Conservation (phyloP, 2,888 invertebrate species). For the Hartigia nigra region DNA sequence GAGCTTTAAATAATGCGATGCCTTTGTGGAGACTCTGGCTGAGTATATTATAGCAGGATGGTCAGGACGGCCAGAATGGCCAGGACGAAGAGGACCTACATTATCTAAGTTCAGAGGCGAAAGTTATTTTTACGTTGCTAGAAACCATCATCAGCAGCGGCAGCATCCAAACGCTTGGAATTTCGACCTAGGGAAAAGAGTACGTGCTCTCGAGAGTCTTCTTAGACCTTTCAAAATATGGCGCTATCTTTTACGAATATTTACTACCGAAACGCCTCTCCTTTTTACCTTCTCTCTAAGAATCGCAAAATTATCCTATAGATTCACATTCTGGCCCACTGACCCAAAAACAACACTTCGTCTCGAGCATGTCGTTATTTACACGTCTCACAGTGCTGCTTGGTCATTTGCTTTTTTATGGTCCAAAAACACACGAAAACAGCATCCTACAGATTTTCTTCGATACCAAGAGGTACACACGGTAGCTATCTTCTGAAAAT, state of each 20-base stretch:
- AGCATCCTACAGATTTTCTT: background rate
- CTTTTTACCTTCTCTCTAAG: background rate
- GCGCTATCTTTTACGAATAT: slow-evolving; percentile 49
- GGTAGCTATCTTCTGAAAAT: slow-evolving; percentile 9
- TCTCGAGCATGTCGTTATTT: background rate
- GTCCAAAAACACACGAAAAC: background rate
- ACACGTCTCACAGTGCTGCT: background rate
- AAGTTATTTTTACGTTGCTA: slow-evolving; percentile 46
- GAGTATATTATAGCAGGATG: slow-evolving; percentile 32
- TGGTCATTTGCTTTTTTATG: background rate
- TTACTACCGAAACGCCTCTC: slow-evolving; percentile 33
- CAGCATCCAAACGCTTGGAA: background rate
- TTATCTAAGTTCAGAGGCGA: slow-evolving; percentile 51
- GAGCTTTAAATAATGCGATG: slow-evolving; percentile 56
- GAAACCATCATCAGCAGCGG: background rate
- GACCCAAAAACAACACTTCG: slow-evolving; percentile 42
- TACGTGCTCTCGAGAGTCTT: slow-evolving; percentile 37
- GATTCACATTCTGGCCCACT: slow-evolving; percentile 19
- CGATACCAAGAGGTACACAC: background rate
- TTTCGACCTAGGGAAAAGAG: slow-evolving; percentile 23
- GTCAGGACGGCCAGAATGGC: slow-evolving; percentile 43
- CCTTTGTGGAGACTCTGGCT: slow-evolving; percentile 44
- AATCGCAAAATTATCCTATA: background rate
- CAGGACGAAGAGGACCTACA: slow-evolving; percentile 44
- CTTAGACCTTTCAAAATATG: slow-evolving; percentile 53